Base-by-base conservation (phyloP, 2,113 vertebrate species). In the Limnothrissa miodon region DNA sequence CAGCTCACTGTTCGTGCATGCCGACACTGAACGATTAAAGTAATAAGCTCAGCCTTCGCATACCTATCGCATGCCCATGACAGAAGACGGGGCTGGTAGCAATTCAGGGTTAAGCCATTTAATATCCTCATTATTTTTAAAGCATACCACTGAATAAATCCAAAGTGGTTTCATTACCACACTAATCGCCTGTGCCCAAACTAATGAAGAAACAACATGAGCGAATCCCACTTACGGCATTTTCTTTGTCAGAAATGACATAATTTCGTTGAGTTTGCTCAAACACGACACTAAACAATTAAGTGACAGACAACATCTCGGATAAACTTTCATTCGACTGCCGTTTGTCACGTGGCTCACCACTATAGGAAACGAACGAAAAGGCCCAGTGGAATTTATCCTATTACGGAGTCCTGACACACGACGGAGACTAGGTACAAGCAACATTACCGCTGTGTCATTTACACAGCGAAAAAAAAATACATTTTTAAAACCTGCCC, bases 1-100 rank as follows among this genome's bases (percentile, higher is more conserved):
- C 85, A 90, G 93, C 88, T 93, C 91, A 89, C 89, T 90, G 86
- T 87, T 89, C 87, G 85, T 89, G 86, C 84, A 86, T 88, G 86
- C 84, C 48, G 82, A 83, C 51, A 56, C 45, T 46, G 79, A 62
- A 80, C 44, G 36, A 78, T 36, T 44, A 39, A 74, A 74, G 33
- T 36, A 74, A 74, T 74, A 66, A 48, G 46, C 46, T 66, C n/a
- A 25, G 46, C 46, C 46, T 13, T 23, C 21, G 51, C 51, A 74
- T 33, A 15, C 4, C 33, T 15, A 33, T 33, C 66, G 66, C 66
- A 74, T 74, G 25, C 10, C 25, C 66, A 17, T 33, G 66, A 5
- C 11, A 17, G 15, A 15, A 74, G 25, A 36, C 4, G 36, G 25
- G 11, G 15, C 33, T 74, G 9, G 15, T 17, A 15, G 66, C 66